A percentile compares a stretch with the other conserved stretches of the same genome.
Conservation (phyloP, 2,888 invertebrate genomes). For the Sinohyriopsis cumingii region DNA sequence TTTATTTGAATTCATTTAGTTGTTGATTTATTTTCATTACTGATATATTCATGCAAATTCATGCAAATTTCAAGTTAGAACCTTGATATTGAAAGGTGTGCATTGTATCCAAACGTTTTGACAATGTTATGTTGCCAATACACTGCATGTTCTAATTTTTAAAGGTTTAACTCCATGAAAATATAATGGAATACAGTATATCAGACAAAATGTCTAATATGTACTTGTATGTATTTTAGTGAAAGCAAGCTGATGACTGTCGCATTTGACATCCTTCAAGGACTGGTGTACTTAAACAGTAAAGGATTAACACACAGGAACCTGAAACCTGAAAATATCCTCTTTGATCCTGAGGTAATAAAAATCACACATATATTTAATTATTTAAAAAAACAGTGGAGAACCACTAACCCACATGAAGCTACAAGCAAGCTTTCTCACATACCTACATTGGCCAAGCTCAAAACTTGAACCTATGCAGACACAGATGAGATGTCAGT, state of each 20-base stretch:
- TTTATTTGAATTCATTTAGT: no score
- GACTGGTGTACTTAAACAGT: conserved; percentile 82
- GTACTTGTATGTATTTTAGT: conserved; percentile 73
- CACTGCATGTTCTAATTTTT: neutral
- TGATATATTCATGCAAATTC: no score
- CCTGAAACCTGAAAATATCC: conserved; percentile 86
- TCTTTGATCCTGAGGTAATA: conserved; percentile 80
- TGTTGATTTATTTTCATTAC: no score
- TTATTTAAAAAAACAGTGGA: neutral
- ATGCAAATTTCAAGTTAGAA: no score
- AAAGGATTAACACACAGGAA: conserved; percentile 85
- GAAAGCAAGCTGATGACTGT: conserved; percentile 77
- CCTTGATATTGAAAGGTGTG: no score
- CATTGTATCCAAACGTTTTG: no score
- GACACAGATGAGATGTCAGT: no score
- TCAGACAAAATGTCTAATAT: neutral
- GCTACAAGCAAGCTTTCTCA: no score
- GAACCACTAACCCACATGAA: neutral
- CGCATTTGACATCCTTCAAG: conserved; percentile 83
- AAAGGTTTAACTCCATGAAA: neutral
- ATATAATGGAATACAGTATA: neutral
- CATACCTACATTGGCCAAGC: no score
- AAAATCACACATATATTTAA: neutral
- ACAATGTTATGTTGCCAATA: neutral
- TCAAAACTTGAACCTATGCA: no score